Evolutionary conservation across 2,888 invertebrate genomes (phyloP).

Genomic region (Herminia tarsipennalis): DNA sequence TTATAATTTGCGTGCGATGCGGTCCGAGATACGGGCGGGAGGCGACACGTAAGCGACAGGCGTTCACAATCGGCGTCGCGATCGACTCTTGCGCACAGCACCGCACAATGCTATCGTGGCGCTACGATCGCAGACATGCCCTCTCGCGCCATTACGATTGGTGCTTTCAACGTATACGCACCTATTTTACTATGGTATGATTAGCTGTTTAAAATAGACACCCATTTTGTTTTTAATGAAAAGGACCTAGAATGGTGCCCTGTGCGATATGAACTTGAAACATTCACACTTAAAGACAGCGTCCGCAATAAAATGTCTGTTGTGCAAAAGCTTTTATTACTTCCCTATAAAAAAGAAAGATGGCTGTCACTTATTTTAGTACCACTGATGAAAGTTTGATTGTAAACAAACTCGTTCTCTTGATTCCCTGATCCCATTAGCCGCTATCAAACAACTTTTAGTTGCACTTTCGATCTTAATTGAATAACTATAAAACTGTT

Average conservation of each 20-base stretch:
- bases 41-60: conserved; percentile 84
- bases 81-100: conserved; percentile 73
- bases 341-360: conserved; percentile 17
- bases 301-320: conserved; percentile 9
- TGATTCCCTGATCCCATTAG: conserved; percentile 22
- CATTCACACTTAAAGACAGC: not conserved
- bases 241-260: too few species aligned
- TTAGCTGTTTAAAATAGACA: conserved; percentile 62
- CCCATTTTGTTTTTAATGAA: too few species aligned
- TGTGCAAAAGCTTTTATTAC: conserved; percentile 8
- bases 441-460: conserved; percentile 24
- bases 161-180: conserved; percentile 68
- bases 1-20: conserved; percentile 86
- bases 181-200: conserved; percentile 68
- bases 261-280: too few species aligned
- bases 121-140: conserved; percentile 79
- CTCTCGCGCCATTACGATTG: conserved; percentile 80
- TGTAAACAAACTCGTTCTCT: conserved; percentile 28
- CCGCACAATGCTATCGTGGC: conserved; percentile 82
- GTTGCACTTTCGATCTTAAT: conserved; percentile 34
- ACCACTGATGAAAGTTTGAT: conserved; percentile 17
- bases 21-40: conserved; percentile 73
- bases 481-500: conserved; percentile 39
- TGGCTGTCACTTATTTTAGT: conserved; percentile 20
- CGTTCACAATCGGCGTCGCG: conserved; percentile 77